Evolutionary conservation across 2,888 invertebrate genomes (phyloP).

Genomic region (Cybosia mesomella): DNA sequence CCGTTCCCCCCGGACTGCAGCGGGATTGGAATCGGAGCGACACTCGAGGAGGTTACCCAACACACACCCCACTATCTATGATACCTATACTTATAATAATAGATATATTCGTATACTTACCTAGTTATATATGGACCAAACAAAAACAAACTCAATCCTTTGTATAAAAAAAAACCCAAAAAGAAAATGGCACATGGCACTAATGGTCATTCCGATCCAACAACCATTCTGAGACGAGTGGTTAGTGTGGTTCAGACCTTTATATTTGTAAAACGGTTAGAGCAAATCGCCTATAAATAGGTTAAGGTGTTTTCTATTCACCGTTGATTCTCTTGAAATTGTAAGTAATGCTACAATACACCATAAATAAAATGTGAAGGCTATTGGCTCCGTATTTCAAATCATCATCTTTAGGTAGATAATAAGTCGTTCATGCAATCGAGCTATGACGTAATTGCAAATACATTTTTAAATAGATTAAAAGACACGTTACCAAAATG

Average conservation of each 20-base stretch:
- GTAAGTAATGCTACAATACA: constrained; percentile 16
- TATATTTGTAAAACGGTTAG: constrained; percentile 34
- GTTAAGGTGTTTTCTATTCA: constrained; percentile 39
- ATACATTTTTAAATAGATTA: too few species aligned
- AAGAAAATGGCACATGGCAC: too few species aligned
- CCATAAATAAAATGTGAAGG: constrained; percentile 6
- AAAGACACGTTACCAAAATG: too few species aligned
- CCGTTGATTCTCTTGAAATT: constrained; percentile 41
- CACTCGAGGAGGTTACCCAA: too few species aligned
- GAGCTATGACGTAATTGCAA: background rate
- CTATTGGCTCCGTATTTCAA: background rate
- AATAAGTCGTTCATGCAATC: background rate
- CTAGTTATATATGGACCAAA: too few species aligned
- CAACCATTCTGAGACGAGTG: background rate
- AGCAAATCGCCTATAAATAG: constrained; percentile 35
- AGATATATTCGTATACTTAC: too few species aligned
- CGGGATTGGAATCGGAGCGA: too few species aligned
- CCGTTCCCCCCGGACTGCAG: too few species aligned
- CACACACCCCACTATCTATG: too few species aligned
- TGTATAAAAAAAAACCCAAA: too few species aligned
- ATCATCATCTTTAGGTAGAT: background rate
- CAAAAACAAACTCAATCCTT: too few species aligned
- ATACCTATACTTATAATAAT: too few species aligned
- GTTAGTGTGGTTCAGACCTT: constrained; percentile 10
- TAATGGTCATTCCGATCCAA: background rate